Conservation (phyloP, 2,797 vertebrate genomes). For the Ctenopoma kingsleyae region DNA sequence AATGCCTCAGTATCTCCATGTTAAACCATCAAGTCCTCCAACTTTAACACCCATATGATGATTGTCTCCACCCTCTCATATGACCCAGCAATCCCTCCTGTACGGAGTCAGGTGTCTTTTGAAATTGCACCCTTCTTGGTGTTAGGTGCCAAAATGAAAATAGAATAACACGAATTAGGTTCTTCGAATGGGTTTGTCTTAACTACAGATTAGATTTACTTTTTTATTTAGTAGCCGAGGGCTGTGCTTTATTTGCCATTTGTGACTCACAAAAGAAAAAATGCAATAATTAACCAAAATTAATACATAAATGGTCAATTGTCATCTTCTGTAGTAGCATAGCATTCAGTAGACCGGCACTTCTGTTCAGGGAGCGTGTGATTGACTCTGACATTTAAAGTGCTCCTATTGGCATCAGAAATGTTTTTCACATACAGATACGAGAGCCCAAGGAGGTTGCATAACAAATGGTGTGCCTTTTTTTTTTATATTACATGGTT, state of each 20-base stretch:
- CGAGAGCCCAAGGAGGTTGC: slow-evolving; percentile 38
- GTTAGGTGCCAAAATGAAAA: neutral
- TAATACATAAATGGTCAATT: slow-evolving; percentile 48
- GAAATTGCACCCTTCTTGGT: too few relatives aligned
- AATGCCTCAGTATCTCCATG: neutral
- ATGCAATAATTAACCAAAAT: slow-evolving; percentile 46
- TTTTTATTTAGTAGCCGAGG: neutral
- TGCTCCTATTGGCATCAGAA: slow-evolving; percentile 40
- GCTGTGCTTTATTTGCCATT: slow-evolving; percentile 24
- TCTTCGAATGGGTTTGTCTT: neutral
- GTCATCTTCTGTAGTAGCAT: slow-evolving; percentile 47
- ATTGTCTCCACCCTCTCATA: too few relatives aligned
- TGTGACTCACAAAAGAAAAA: slow-evolving; percentile 30
- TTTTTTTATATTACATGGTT: slow-evolving; percentile 37
- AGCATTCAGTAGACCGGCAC: slow-evolving; percentile 39
- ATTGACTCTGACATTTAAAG: slow-evolving; percentile 55
- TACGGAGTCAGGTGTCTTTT: too few relatives aligned
- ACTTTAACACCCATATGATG: too few relatives aligned
- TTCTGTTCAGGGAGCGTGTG: slow-evolving; percentile 45
- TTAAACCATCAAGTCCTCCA: too few relatives aligned
- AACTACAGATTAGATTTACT: neutral
- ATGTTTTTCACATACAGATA: slow-evolving; percentile 43
- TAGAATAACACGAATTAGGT: neutral
- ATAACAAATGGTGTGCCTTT: slow-evolving; percentile 12
- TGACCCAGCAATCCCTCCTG: too few relatives aligned